A percentile compares a stretch with the other conserved stretches of the same genome.
Conservation (phyloP, 2,113 vertebrate genomes). For the western clawed frog (Xenopus tropicalis) region UCB_Xtro_10.0 CM004447.2:69192001-69192500, state of each 20-base stretch:
- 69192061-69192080: constrained; percentile 89
- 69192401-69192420: no score
- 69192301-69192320: constrained; percentile 7
- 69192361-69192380: background rate
- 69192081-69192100: constrained; percentile 85
- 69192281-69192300: constrained; percentile 1
- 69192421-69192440: no score
- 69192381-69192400: background rate
- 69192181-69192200: background rate
- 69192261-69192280: constrained; percentile 35
- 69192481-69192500: no score
- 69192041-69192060: constrained; percentile 89
- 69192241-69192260: constrained; percentile 33
- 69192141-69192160: background rate
- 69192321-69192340: no score
- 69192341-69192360: background rate
- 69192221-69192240: background rate
- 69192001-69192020: constrained; percentile 97
- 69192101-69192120: constrained; percentile 22
- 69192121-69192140: constrained; percentile 11
- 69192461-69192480: no score
- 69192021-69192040: constrained; percentile 95
- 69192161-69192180: constrained; percentile 5
- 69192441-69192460: no score
- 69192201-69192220: background rate